phyloP scores from a whole-genome alignment of 2,888 invertebrate genomes.

The Aplocera efformata region DNA sequence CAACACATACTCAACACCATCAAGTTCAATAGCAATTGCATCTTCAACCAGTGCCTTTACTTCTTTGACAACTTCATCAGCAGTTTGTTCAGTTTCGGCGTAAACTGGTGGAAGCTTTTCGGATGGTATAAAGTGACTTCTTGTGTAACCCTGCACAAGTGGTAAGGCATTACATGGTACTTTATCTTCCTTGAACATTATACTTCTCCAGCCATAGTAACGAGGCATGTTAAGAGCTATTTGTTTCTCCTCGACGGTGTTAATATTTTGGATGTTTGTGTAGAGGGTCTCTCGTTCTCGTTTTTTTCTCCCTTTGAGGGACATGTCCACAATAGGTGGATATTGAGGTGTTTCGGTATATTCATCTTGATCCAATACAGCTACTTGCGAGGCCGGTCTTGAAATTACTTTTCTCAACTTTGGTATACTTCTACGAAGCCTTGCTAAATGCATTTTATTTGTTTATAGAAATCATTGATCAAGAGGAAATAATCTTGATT shows the following conservation, averaged over 20 bases:
- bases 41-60: constrained; percentile 83
- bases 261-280: constrained; percentile 81
- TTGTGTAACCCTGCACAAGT: constrained; percentile 87
- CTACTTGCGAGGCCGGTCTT: constrained; percentile 49
- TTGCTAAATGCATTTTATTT: constrained; percentile 57
- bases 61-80: constrained; percentile 70
- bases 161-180: constrained; percentile 85
- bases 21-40: constrained; percentile 81
- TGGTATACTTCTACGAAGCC: constrained; percentile 53
- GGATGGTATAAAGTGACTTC: constrained; percentile 84
- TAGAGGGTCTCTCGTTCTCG: constrained; percentile 71
- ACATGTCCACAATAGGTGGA: constrained; percentile 83
- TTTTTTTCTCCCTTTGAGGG: constrained; percentile 66
- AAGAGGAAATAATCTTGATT: too few species aligned
- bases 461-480: constrained; percentile 4
- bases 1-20: constrained; percentile 80
- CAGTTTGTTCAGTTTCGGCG: constrained; percentile 60
- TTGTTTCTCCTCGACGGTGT: constrained; percentile 91
- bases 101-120: constrained; percentile 82
- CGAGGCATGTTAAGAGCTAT: constrained; percentile 90
- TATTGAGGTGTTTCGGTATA: constrained; percentile 67
- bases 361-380: constrained; percentile 56
- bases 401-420: constrained; percentile 47
- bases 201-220: constrained; percentile 88
- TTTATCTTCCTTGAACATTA: constrained; percentile 80